phyloP scores from a whole-genome alignment of 2,113 vertebrate genomes.

The Anarhynchus alexandrinus region DNA sequence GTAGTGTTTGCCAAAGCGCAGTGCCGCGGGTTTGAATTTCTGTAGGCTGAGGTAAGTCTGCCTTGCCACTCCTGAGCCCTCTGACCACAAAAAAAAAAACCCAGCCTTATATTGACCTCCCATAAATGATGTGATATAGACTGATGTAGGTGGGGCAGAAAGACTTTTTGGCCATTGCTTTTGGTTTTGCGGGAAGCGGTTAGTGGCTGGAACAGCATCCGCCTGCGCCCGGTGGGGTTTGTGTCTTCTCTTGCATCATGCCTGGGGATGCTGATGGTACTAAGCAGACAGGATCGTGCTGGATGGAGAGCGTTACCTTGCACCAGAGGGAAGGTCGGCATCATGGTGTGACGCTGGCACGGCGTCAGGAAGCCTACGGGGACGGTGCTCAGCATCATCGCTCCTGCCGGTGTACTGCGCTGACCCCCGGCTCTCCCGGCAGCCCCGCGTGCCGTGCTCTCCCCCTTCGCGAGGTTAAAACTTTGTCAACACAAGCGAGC shows the following conservation, averaged over 20 bases:
- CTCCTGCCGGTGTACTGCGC: background rate
- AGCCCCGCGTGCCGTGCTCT: fast-evolving
- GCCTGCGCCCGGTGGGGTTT: background rate
- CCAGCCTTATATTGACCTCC: background rate
- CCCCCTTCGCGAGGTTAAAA: fast-evolving
- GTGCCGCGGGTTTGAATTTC: background rate
- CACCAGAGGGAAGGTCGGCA: background rate
- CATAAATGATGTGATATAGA: background rate
- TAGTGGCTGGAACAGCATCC: background rate
- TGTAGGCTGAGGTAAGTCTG: background rate
- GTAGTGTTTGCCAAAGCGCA: background rate
- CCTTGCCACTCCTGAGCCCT: fast-evolving
- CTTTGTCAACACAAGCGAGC: background rate
- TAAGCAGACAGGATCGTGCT: background rate
- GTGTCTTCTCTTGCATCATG: background rate
- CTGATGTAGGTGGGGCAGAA: background rate
- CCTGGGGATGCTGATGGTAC: background rate
- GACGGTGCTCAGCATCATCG: fast-evolving
- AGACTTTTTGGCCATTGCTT: background rate
- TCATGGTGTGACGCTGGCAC: fast-evolving
- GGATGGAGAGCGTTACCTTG: background rate
- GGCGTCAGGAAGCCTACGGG: fast-evolving
- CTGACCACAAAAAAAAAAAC: background rate
- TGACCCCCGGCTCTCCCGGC: background rate
- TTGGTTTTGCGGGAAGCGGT: background rate